Conservation (phyloP, 2,888 invertebrate species). For the Nomada fabriciana region DNA sequence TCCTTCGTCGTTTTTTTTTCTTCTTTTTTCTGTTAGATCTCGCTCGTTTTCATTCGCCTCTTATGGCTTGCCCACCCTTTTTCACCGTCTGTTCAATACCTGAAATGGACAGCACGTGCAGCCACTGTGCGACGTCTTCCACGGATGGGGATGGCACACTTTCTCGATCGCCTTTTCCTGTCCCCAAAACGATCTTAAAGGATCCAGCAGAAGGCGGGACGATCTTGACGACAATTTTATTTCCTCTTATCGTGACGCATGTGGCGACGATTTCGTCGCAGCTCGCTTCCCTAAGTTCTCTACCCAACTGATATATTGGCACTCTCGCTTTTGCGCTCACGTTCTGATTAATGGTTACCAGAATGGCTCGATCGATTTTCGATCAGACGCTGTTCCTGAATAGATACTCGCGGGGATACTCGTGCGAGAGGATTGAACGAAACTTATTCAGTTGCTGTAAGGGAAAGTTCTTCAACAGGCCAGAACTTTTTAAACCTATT, state of each 20-base stretch:
- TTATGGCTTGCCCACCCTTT: not conserved
- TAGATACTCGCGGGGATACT: not conserved
- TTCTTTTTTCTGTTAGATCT: not conserved
- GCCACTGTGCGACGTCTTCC: conserved; percentile 57
- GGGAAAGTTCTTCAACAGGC: too few species aligned
- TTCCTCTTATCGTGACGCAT: conserved; percentile 68
- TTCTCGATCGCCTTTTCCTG: conserved; percentile 48
- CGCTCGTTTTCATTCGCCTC: not conserved
- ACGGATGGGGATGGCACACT: conserved; percentile 67
- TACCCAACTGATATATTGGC: conserved; percentile 31
- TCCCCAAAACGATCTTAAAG: conserved; percentile 40
- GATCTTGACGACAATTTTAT: conserved; percentile 73
- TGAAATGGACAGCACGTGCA: conserved; percentile 64
- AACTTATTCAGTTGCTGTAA: not conserved
- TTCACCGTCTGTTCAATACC: conserved; percentile 9
- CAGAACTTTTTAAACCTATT: too few species aligned
- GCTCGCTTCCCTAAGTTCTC: conserved; percentile 5
- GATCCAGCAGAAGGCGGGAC: conserved; percentile 42
- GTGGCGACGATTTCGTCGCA: conserved; percentile 61
- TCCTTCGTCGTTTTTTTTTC: not conserved
- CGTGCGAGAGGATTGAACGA: not conserved
- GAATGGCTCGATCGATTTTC: conserved; percentile 48
- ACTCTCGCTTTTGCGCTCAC: conserved; percentile 46
- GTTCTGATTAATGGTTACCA: conserved; percentile 35
- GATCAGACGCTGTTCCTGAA: conserved; percentile 14